Conservation (phyloP, 1,140 invertebrate species). For the Tetraneura akinire region DNA sequence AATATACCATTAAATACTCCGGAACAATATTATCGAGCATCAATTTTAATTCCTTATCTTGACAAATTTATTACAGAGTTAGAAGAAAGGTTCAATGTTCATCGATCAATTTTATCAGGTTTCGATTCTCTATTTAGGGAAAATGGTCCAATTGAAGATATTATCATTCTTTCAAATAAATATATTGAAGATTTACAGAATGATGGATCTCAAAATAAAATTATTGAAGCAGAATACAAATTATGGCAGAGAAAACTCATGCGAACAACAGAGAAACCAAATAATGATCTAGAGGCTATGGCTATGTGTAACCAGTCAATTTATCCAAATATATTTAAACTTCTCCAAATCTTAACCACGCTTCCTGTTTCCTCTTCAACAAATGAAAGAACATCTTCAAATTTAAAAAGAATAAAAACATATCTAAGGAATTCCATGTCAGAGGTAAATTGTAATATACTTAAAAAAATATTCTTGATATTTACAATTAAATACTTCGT, state of each 20-base stretch:
- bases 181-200: conserved; percentile 13
- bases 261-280: conserved; percentile 7
- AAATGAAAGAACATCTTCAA: no score
- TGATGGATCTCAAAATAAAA: conserved; percentile 2
- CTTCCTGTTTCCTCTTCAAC: no score
- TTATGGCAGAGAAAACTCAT: conserved; percentile 6
- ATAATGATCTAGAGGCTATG: conserved; percentile 18
- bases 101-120: background rate
- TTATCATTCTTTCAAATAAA: no score
- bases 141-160: no score
- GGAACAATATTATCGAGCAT: background rate
- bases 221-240: background rate
- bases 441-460: no score
- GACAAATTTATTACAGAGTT: conserved; percentile 8
- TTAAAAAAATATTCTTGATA: no score
- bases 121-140: no score
- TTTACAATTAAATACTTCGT: no score
- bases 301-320: conserved; percentile 15
- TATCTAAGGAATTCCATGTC: no score
- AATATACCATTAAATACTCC: conserved; percentile 12
- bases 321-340: conserved; percentile 6
- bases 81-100: background rate
- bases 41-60: conserved; percentile 5
- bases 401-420: no score
- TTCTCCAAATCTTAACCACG: no score